Evolutionary conservation across 2,797 vertebrate species (phyloP).

Genomic region (Channa striata): DNA sequence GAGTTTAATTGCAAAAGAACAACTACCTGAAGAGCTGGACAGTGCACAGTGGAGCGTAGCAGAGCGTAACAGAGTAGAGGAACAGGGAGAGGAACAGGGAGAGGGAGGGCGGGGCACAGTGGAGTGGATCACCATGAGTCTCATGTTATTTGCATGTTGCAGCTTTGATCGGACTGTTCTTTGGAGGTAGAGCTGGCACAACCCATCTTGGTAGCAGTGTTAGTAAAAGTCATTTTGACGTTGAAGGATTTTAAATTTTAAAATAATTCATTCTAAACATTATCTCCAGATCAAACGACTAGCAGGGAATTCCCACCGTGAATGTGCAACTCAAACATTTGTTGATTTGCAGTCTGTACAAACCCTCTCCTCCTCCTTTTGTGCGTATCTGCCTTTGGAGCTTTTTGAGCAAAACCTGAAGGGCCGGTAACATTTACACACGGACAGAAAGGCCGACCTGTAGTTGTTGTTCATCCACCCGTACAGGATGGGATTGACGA

Average conservation of each 20-base stretch:
- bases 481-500: constrained; percentile 95
- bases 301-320: not conserved
- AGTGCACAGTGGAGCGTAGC: no score
- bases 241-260: not conserved
- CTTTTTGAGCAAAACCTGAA: constrained; percentile 19
- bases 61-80: no score
- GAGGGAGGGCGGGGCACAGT: no score
- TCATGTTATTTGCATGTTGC: no score
- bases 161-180: not conserved
- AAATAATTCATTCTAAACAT: not conserved
- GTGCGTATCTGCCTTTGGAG: constrained; percentile 36
- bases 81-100: no score
- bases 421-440: constrained; percentile 86
- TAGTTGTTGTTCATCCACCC: constrained; percentile 99
- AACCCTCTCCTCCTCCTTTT: constrained; percentile 45
- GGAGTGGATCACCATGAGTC: no score
- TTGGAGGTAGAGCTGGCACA: not conserved
- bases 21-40: no score
- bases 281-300: not conserved
- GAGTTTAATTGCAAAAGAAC: no score
- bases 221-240: not conserved
- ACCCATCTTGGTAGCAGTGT: not conserved
- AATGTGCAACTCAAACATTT: constrained; percentile 55
- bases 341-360: constrained; percentile 61
- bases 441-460: constrained; percentile 90